phyloP scores from a whole-genome alignment of 2,113 vertebrate genomes.

The Epinephelus moara region DNA sequence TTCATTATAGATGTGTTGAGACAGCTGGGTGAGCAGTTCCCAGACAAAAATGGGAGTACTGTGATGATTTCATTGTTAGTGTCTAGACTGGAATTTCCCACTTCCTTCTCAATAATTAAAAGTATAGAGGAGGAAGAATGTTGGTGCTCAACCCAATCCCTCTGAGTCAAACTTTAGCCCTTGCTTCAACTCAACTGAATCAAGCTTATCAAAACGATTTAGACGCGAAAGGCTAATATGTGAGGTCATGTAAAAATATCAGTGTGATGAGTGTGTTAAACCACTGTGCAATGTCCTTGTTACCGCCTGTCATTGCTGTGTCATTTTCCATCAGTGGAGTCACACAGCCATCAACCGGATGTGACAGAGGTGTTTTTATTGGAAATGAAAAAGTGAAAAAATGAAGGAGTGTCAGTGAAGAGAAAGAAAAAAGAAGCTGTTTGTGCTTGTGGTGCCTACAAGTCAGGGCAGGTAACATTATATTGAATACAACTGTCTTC shows the following conservation, averaged over 20 bases:
- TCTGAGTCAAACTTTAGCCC: constrained; percentile 14
- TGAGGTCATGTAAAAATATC: constrained; percentile 35
- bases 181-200: constrained; percentile 8
- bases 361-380: neutral
- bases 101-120: constrained; percentile 33
- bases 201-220: neutral
- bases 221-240: neutral
- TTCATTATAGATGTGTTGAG: constrained; percentile 1
- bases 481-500: constrained; percentile 5
- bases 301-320: neutral
- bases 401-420: neutral
- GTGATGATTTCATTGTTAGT: constrained; percentile 45
- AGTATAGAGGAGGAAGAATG: neutral
- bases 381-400: neutral
- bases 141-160: neutral
- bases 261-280: constrained; percentile 33
- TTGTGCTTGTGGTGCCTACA: neutral
- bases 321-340: constrained; percentile 24
- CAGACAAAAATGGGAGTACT: constrained; percentile 4
- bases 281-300: neutral
- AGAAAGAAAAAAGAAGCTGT: no score
- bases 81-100: constrained; percentile 49
- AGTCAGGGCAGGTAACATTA: constrained; percentile 12
- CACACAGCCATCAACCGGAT: neutral
- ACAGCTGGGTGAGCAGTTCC: neutral